Base-by-base conservation (phyloP, 2,113 vertebrate species). In the Aptenodytes patagonicus region DNA sequence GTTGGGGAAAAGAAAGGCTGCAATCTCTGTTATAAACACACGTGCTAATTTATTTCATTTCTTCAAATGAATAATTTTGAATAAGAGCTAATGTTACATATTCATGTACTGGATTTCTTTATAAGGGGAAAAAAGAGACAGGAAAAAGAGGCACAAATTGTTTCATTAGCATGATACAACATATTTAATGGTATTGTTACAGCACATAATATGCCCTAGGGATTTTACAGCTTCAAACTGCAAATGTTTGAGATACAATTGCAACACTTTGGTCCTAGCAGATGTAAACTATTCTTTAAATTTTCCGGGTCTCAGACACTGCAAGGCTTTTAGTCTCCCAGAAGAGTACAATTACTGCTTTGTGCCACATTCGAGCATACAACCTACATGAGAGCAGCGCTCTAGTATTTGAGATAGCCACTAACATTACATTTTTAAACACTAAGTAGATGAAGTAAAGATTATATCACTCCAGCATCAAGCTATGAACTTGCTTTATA, bases 1-100 rank as follows among this genome's bases (percentile, higher is more conserved):
- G 98, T 97, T 68, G 98, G 96, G 95, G 98, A 98, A 96, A 99
- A 98, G 21, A 98, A 91, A 93, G 97, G 57, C 99, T 98, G 4
- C 98, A 99, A 97, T 99, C 98, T 83, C 98, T 99, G 98, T 16
- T 98, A 97, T 64, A 99, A 97, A 97, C 98, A 99, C 89, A 99
- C 93, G 70, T 99, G 98, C 52, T 99, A 99, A 91, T 98, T 99
- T 70, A 98, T 99, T 97, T 98, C 98, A 98, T 99, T 96, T 99
- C 98, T 89, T 98, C 98, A 85, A 61, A 62, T 66, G 2, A 83
- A 38, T 72, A 34, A 28, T 87, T 94, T 40, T 94, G 44, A 76
- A 34, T 54, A 69, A 79, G 21, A 77, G 24, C 16, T 80, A 62
- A 95, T 69, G 28, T 61, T 91, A 46, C 51, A 79, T 66, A 58